A percentile compares a stretch with the other conserved stretches of the same genome.
phyloP scores from a whole-genome alignment of 2,113 vertebrate genomes.

The Otis tarda region DNA sequence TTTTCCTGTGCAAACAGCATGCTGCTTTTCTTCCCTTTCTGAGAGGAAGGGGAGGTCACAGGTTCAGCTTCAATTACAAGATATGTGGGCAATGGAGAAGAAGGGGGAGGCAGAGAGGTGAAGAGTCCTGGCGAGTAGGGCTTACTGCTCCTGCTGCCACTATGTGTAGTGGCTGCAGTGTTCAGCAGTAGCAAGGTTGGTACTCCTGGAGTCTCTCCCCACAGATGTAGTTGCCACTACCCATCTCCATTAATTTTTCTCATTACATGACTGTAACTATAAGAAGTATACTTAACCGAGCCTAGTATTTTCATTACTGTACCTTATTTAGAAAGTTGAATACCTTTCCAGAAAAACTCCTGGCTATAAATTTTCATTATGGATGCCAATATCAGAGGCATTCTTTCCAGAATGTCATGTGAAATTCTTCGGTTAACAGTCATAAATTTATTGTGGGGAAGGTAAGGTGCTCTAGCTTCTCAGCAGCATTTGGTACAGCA shows the following conservation, averaged over 20 bases:
- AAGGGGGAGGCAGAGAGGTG: background rate
- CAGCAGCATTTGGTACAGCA: background rate
- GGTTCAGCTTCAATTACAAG: background rate
- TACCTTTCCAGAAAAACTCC: background rate
- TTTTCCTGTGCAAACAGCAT: background rate
- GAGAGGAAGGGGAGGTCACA: too few species aligned
- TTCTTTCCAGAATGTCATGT: background rate
- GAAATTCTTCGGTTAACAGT: background rate
- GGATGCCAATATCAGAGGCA: background rate
- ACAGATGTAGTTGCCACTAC: background rate
- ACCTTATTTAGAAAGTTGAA: background rate
- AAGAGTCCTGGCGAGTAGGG: background rate
- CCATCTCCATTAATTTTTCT: background rate
- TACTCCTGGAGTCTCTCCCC: background rate
- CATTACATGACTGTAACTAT: background rate
- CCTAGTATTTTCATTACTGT: background rate
- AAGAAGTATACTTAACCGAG: background rate
- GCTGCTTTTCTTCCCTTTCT: background rate
- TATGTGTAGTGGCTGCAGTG: too few species aligned
- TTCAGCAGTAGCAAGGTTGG: background rate
- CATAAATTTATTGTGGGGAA: background rate
- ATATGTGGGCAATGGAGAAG: background rate
- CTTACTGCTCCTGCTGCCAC: background rate
- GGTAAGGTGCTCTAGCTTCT: background rate
- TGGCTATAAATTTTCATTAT: background rate